A percentile compares a stretch with the other conserved stretches of the same genome.
phyloP scores from a whole-genome alignment of 2,113 vertebrate species.

The Poeciliopsis turrubarensis region DNA sequence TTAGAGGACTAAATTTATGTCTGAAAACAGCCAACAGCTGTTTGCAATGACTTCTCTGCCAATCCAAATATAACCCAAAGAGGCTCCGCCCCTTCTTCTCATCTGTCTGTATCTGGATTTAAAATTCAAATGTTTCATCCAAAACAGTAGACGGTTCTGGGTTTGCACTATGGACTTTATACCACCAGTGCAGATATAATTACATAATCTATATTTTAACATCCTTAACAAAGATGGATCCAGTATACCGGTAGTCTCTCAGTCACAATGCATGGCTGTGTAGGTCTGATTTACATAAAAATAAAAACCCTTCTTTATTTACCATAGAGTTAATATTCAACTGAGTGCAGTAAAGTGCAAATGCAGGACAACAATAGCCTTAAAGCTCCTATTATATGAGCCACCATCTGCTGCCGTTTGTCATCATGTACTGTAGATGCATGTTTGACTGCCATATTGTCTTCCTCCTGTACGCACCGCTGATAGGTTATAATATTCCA shows the following conservation, averaged over 20 bases:
- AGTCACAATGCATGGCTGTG: not conserved
- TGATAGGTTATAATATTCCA: constrained; percentile 3
- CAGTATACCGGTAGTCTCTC: not conserved
- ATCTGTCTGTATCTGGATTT: not conserved
- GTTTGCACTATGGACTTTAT: not conserved
- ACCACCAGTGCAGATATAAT: constrained; percentile 1
- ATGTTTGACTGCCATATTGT: constrained; percentile 18
- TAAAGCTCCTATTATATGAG: constrained; percentile 63
- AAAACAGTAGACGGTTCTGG: not conserved
- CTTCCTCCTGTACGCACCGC: constrained; percentile 1
- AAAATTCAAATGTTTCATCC: constrained; percentile 12
- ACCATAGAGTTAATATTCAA: constrained; percentile 16
- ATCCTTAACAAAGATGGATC: constrained; percentile 5
- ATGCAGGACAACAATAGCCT: constrained; percentile 65
- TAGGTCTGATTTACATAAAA: constrained; percentile 37
- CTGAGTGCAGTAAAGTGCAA: constrained; percentile 24
- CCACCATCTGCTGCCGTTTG: constrained; percentile 65
- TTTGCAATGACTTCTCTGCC: constrained; percentile 36
- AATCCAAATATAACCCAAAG: constrained; percentile 29
- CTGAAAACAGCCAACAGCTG: constrained; percentile 43
- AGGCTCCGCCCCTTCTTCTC: constrained; percentile 3
- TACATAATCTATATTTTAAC: not conserved
- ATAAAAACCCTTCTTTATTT: constrained; percentile 64
- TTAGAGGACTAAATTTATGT: constrained; percentile 48
- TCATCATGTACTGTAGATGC: constrained; percentile 39